These are phyloP conservation scores for Drosophila ercepeae DNA, from an alignment of 1,140 invertebrate species.

Conservation along the genomic window DNA sequence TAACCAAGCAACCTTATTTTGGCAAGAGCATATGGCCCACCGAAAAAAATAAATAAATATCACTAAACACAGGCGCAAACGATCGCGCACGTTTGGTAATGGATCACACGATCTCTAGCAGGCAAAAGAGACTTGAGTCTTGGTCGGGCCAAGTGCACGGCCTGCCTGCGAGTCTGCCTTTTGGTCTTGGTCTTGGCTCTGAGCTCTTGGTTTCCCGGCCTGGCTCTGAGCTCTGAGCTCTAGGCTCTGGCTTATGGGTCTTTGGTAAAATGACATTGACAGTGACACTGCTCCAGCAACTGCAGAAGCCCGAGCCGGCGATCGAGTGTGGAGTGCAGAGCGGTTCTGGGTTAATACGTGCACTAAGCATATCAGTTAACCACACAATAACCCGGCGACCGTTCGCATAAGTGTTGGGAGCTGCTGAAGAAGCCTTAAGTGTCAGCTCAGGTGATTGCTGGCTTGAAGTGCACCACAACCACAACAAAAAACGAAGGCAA, in stretches of 20 bases:
- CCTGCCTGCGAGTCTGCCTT: conserved; percentile 27
- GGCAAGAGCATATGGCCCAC: conserved; percentile 46
- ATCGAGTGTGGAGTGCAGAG: conserved; percentile 38
- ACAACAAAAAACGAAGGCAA: neutral
- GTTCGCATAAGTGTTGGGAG: conserved; percentile 76
- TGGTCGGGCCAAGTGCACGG: conserved; percentile 61
- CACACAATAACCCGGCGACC: conserved; percentile 71
- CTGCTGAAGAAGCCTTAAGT: conserved; percentile 82
- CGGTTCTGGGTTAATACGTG: conserved; percentile 73
- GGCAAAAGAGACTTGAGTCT: conserved; percentile 58
- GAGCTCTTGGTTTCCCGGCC: too few species aligned
- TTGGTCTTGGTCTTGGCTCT: conserved; percentile 6
- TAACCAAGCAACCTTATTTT: conserved; percentile 9
- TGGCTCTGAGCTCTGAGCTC: conserved; percentile 8
- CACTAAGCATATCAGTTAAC: conserved; percentile 81
- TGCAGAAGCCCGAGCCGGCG: conserved; percentile 48
- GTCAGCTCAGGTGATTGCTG: conserved; percentile 74
- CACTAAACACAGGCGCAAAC: conserved; percentile 79
- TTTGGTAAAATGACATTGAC: neutral
- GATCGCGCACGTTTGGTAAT: conserved; percentile 82
- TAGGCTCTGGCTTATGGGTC: conserved; percentile 2
- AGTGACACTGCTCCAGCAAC: conserved; percentile 26
- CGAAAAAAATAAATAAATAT: conserved; percentile 66
- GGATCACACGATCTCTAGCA: conserved; percentile 76
- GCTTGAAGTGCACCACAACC: conserved; percentile 31